Evolutionary conservation across 2,113 vertebrate genomes (phyloP).

Genomic region (Grammomys surdaster): DNA sequence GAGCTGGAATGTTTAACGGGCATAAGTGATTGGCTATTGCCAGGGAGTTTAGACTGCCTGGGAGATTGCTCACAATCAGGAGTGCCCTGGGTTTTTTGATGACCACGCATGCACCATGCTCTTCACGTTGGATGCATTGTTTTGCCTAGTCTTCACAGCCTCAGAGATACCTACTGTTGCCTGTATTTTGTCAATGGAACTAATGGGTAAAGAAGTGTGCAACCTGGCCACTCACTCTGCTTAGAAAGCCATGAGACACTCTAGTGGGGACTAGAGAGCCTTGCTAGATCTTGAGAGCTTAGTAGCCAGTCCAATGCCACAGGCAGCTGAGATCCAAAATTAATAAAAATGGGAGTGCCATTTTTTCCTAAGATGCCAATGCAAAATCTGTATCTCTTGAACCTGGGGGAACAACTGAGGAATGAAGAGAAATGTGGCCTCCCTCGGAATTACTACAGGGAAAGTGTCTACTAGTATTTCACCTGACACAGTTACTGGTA

Average conservation of each 20-base stretch:
- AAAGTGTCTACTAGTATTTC: neutral
- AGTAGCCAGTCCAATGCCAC: neutral
- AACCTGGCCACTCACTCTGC: neutral
- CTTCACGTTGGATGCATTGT: neutral
- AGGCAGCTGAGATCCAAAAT: neutral
- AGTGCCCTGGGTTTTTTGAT: neutral
- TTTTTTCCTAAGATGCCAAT: neutral
- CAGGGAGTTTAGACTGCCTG: constrained; percentile 2
- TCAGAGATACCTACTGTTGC: neutral
- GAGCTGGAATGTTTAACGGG: neutral
- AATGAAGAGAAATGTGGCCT: constrained; percentile 18
- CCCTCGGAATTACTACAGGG: neutral
- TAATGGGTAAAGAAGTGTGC: neutral
- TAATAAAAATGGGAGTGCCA: neutral
- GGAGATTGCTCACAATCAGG: neutral
- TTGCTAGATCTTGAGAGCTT: neutral
- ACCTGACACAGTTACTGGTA: neutral
- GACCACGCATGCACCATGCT: neutral
- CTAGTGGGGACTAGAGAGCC: neutral
- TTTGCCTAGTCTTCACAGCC: neutral
- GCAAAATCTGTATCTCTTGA: constrained; percentile 13
- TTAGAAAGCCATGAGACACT: neutral
- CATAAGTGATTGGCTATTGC: neutral
- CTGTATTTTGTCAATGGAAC: neutral
- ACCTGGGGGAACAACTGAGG: neutral